These are phyloP conservation scores for Chrysemys picta DNA, from an alignment of 2,113 vertebrate species.

Conservation along the genomic window DNA sequence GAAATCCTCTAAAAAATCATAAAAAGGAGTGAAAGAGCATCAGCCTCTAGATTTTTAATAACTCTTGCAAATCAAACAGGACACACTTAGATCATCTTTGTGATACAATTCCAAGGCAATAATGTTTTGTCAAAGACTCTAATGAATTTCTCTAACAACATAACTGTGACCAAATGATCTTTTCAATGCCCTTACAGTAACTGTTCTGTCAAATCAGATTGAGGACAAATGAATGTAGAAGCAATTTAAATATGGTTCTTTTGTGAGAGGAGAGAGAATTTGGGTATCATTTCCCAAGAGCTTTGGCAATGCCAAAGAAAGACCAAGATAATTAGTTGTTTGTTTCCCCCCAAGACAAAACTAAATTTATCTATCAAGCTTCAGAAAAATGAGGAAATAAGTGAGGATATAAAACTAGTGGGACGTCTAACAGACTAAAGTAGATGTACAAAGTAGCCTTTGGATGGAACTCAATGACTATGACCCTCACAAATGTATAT, in stretches of 20 bases:
- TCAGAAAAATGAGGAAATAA: background rate
- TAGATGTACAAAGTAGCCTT: background rate
- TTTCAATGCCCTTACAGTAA: background rate
- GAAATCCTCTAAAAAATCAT: background rate
- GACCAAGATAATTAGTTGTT: background rate
- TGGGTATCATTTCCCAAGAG: too few species aligned
- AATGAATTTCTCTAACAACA: background rate
- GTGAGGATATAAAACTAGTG: background rate
- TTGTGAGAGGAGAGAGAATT: background rate
- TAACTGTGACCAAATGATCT: background rate
- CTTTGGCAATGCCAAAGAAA: background rate
- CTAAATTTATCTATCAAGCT: background rate
- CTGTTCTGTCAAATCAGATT: background rate
- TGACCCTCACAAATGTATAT: rapidly evolving
- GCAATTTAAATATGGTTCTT: background rate
- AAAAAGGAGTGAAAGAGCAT: rapidly evolving
- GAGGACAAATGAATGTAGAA: background rate
- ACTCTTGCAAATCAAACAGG: background rate
- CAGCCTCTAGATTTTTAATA: background rate
- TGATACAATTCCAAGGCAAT: background rate
- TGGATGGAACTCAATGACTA: background rate
- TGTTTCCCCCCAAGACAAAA: background rate
- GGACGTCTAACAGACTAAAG: background rate
- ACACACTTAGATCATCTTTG: background rate
- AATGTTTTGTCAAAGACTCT: background rate